Conservation (phyloP, 2,888 invertebrate genomes). For the Drosophila infuscata region DNA sequence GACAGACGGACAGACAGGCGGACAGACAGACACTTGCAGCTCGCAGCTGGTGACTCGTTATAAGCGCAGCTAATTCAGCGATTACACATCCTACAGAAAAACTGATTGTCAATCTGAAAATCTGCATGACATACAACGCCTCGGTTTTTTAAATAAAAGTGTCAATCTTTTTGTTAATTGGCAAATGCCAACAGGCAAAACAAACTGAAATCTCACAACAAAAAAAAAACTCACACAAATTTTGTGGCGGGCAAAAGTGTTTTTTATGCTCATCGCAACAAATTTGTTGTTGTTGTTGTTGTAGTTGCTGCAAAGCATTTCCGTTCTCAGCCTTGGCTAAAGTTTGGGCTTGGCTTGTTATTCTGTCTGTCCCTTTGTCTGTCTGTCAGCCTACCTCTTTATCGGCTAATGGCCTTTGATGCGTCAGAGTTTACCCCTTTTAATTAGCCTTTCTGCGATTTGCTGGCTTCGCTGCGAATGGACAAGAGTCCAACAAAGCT, state of each 20-base stretch:
- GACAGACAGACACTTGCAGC: background rate
- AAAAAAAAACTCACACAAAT: conserved; percentile 20
- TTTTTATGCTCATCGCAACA: conserved; percentile 49
- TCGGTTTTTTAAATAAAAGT: conserved; percentile 70
- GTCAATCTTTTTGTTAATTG: conserved; percentile 79
- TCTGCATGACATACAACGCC: conserved; percentile 27
- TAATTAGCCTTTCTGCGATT: conserved; percentile 48
- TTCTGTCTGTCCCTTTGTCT: conserved; percentile 9
- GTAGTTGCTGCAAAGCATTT: conserved; percentile 59
- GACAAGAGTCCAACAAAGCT: conserved; percentile 20
- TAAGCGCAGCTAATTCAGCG: conserved; percentile 60
- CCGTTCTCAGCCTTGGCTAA: conserved; percentile 69
- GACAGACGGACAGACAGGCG: background rate
- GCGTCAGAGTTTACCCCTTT: conserved; percentile 68
- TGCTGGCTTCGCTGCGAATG: conserved; percentile 15
- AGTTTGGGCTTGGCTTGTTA: conserved; percentile 57
- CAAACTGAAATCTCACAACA: conserved; percentile 29
- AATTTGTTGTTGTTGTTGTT: conserved; percentile 26
- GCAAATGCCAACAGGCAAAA: conserved; percentile 54
- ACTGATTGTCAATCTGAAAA: conserved; percentile 37
- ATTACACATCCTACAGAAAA: conserved; percentile 60
- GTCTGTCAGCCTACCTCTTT: conserved; percentile 36
- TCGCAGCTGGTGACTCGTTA: conserved; percentile 48
- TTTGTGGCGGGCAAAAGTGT: conserved; percentile 34
- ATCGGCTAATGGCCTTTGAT: conserved; percentile 78